Base-by-base conservation (phyloP, 2,888 invertebrate species). In the Pimpla rufipes region DNA sequence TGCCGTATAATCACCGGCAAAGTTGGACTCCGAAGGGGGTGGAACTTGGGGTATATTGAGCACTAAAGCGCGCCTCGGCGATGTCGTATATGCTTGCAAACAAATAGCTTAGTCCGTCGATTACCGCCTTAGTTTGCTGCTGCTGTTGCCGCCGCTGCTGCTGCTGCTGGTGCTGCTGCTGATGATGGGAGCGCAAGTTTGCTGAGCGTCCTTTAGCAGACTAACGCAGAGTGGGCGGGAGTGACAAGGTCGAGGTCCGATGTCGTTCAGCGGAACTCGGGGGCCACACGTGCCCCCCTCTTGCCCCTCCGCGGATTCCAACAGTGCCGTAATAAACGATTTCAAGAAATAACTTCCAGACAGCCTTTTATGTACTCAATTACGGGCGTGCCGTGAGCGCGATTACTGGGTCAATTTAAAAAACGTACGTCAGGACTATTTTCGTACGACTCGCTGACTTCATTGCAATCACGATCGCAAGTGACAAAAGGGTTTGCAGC, bases 1-100 rank as follows among this genome's bases (percentile, higher is more conserved):
- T 62, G 50, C 35, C 59, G 67, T 79, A 76, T 83, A 79, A 83
- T 83, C 45, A 83, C 71, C 79, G 75, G 62, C 52, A 29, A 83
- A 83, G 83, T 83, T 83, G 6, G 67, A 76, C 76, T 66, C 50
- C n/a, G 21, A 47, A 47, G 62, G 55, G 55, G 67, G 45, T 55
- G 16, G 55, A 23, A 10, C 37, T 57, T 37, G 55, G 13, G 16
- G 23, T 21, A 35, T 52, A 47, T 73, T 52, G 57, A 52, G 45
- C 13, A 35, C 21, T 10, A 71, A 71, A 83, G 75, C 76, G 66
- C 71, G 52, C 23, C 62, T 64, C 55, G 47, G 47, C 74, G 57
- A 57, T 40, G 16, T 40, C 52, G 11, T 73, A 52, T 35, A 42
- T 40, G 42, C 21, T 45, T 74, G 29, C 40, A 29, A 68, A 37